Evolutionary conservation across 2,797 vertebrate species (phyloP).

Genomic region (Lophotriccus pileatus): DNA sequence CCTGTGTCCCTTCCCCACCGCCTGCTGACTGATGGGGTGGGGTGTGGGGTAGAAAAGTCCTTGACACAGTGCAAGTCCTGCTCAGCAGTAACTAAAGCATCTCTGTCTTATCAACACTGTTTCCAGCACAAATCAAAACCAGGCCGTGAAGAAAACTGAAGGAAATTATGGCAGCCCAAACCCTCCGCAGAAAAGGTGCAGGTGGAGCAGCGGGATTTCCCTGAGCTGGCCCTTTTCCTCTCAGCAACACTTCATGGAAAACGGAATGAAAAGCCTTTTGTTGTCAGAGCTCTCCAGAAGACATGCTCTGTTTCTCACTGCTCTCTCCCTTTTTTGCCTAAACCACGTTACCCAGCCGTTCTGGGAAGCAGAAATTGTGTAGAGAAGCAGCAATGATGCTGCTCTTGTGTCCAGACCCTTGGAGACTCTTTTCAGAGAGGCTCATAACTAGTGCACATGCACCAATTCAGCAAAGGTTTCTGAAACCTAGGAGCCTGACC

Average conservation of each 20-base stretch:
- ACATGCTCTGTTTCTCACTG: background rate
- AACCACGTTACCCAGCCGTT: background rate
- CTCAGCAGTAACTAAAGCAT: background rate
- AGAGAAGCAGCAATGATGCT: background rate
- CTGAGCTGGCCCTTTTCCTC: background rate
- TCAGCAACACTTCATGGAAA: background rate
- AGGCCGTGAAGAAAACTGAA: background rate
- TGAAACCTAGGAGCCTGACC: background rate
- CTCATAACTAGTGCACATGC: accelerated
- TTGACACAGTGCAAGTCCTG: background rate
- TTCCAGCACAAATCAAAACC: background rate
- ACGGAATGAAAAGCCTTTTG: background rate
- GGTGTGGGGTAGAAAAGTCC: background rate
- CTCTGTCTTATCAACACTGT: background rate
- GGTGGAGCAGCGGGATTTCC: background rate
- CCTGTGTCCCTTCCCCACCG: background rate
- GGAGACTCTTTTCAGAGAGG: accelerated
- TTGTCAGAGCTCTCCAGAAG: background rate
- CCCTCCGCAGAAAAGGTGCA: too few relatives aligned
- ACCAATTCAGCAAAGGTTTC: background rate
- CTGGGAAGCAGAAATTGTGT: background rate
- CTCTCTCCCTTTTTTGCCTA: background rate
- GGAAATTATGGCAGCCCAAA: background rate
- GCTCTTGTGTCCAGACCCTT: background rate
- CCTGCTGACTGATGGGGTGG: background rate